phyloP scores from a whole-genome alignment of 2,113 vertebrate species.

The Electrona antarctica region DNA sequence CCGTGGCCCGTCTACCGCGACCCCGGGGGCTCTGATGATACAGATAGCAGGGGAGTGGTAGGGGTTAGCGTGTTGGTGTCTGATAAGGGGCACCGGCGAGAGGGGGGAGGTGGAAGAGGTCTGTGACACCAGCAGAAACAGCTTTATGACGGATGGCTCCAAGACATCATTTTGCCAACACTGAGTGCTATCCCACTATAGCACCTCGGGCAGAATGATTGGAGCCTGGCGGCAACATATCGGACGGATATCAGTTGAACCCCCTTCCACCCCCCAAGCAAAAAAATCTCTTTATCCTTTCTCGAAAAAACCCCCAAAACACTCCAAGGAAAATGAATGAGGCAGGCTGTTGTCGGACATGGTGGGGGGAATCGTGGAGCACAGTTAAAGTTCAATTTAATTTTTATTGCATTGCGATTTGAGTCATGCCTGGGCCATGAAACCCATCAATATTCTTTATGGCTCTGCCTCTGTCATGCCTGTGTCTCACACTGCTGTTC shows the following conservation, averaged over 20 bases:
- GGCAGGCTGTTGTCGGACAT: neutral
- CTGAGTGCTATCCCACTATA: constrained; percentile 40
- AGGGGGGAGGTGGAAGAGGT: constrained; percentile 28
- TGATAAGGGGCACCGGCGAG: constrained; percentile 68
- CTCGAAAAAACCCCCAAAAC: constrained; percentile 59
- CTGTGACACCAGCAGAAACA: constrained; percentile 55
- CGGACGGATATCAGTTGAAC: constrained; percentile 41
- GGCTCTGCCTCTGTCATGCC: constrained; percentile 20
- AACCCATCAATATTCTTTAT: constrained; percentile 69
- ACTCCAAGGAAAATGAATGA: constrained; percentile 47
- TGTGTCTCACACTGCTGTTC: constrained; percentile 40
- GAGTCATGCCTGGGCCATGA: constrained; percentile 8
- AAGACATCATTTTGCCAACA: constrained; percentile 41
- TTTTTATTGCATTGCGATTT: constrained; percentile 43
- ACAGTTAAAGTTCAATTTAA: constrained; percentile 41
- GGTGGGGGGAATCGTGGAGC: constrained; percentile 12
- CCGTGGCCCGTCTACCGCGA: constrained; percentile 64
- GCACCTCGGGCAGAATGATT: constrained; percentile 27
- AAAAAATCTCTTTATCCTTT: constrained; percentile 25
- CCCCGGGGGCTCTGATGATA: constrained; percentile 73
- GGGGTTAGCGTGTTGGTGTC: constrained; percentile 65
- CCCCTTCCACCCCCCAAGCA: neutral
- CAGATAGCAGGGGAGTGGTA: constrained; percentile 63
- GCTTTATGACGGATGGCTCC: constrained; percentile 55
- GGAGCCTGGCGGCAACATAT: constrained; percentile 31